Conservation (phyloP, 2,113 vertebrate species). For the Myiozetetes cayanensis region DNA sequence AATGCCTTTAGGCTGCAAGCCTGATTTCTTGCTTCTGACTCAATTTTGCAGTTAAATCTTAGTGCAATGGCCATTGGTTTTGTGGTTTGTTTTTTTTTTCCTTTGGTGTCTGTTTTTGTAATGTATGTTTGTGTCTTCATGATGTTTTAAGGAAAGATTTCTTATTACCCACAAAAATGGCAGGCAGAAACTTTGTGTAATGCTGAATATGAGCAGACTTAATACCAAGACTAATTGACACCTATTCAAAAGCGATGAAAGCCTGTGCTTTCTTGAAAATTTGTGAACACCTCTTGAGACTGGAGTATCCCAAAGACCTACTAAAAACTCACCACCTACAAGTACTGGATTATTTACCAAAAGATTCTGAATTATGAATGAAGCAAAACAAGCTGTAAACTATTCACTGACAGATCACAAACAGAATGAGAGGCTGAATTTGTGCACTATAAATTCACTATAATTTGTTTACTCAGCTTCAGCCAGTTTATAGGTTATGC, state of each 20-base stretch:
- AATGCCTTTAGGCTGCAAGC: neutral
- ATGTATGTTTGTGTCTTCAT: neutral
- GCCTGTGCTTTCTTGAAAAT: neutral
- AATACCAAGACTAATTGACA: neutral
- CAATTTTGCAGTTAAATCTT: neutral
- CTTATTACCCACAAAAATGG: neutral
- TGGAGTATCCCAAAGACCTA: neutral
- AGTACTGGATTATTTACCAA: neutral
- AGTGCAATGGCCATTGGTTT: neutral
- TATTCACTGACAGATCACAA: neutral
- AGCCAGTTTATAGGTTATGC: conserved; percentile 32
- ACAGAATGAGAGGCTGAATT: conserved; percentile 30
- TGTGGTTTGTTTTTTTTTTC: neutral
- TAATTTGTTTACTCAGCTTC: conserved; percentile 48
- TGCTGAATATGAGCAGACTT: neutral
- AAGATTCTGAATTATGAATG: conserved; percentile 41
- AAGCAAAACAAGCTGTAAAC: conserved; percentile 35
- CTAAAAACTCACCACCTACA: neutral
- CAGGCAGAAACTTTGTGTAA: neutral
- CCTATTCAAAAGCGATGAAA: neutral
- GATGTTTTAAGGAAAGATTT: neutral
- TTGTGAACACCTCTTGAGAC: neutral
- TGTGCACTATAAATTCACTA: conserved; percentile 32
- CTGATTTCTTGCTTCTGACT: neutral
- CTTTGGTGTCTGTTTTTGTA: neutral